phyloP scores from a whole-genome alignment of 1,140 invertebrate genomes.

The Drosophila sp. region DNA sequence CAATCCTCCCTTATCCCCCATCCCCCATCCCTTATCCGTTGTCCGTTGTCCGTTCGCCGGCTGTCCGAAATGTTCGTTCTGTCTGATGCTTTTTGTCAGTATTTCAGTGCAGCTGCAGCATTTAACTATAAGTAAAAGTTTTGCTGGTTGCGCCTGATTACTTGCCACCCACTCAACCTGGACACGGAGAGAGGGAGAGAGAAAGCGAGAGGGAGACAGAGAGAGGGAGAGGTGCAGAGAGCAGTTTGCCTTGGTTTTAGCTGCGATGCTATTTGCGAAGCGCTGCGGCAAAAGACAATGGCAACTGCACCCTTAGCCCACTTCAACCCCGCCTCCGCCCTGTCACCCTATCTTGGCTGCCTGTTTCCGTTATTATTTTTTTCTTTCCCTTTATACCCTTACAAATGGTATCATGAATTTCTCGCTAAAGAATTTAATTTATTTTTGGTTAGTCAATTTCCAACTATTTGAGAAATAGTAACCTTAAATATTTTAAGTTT shows the following conservation, averaged over 20 bases:
- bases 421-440: background rate
- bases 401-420: background rate
- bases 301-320: slow-evolving; percentile 2
- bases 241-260: slow-evolving; percentile 46
- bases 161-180: slow-evolving; percentile 38
- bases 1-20: too few species aligned
- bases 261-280: slow-evolving; percentile 43
- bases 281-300: slow-evolving; percentile 57
- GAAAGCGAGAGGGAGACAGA: background rate
- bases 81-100: slow-evolving; percentile 52
- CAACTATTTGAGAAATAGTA: too few species aligned
- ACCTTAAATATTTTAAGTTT: too few species aligned
- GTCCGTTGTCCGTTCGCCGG: slow-evolving; percentile 21
- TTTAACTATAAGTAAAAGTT: slow-evolving; percentile 66
- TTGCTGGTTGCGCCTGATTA: slow-evolving; percentile 64
- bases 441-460: too few species aligned
- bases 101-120: slow-evolving; percentile 50
- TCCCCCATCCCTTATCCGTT: background rate
- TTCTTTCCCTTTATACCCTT: slow-evolving; percentile 1
- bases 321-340: background rate
- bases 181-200: background rate
- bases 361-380: slow-evolving; percentile 32
- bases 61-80: slow-evolving; percentile 4
- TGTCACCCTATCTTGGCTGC: slow-evolving; percentile 15
- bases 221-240: too few species aligned